Evolutionary conservation across 2,888 invertebrate genomes (phyloP).

Genomic region (Apoderus coryli): DNA sequence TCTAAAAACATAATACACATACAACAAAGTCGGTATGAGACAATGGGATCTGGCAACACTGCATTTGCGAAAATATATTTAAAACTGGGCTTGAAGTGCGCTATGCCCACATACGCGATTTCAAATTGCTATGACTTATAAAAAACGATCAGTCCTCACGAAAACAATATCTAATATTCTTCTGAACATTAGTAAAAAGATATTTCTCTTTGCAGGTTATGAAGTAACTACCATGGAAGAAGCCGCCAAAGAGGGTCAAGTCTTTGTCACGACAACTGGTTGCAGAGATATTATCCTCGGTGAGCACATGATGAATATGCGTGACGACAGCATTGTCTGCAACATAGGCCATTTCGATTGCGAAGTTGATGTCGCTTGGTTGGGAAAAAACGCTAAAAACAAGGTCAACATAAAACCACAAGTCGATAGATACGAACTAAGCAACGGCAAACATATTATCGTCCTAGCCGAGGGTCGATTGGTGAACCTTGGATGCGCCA

Average conservation of each 20-base stretch:
- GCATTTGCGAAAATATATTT: too few species aligned
- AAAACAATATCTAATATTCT: too few species aligned
- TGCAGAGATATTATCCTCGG: conserved; percentile 81
- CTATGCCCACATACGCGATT: too few species aligned
- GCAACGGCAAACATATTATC: conserved; percentile 85
- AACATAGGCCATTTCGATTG: conserved; percentile 95
- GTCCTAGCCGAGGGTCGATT: conserved; percentile 91
- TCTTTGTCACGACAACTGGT: conserved; percentile 97
- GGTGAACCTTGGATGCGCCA: conserved; percentile 97
- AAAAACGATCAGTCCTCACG: too few species aligned
- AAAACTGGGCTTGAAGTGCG: too few species aligned
- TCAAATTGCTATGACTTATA: too few species aligned
- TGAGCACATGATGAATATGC: conserved; percentile 84
- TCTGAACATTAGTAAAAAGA: too few species aligned
- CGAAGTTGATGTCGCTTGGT: conserved; percentile 93
- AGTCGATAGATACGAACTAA: conserved; percentile 81
- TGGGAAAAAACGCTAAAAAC: conserved; percentile 74
- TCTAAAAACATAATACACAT: too few species aligned
- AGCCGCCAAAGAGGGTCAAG: conserved; percentile 73
- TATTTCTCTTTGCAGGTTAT: conserved; percentile 31
- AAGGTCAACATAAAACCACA: conserved; percentile 95
- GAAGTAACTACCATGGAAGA: conserved; percentile 95
- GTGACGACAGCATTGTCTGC: conserved; percentile 93
- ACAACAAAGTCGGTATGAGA: too few species aligned
- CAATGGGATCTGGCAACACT: too few species aligned